Percentiles rank a stretch among this genome's conserved stretches.
phyloP scores from a whole-genome alignment of 2,888 invertebrate genomes.

The Saturnia japonica region DNA sequence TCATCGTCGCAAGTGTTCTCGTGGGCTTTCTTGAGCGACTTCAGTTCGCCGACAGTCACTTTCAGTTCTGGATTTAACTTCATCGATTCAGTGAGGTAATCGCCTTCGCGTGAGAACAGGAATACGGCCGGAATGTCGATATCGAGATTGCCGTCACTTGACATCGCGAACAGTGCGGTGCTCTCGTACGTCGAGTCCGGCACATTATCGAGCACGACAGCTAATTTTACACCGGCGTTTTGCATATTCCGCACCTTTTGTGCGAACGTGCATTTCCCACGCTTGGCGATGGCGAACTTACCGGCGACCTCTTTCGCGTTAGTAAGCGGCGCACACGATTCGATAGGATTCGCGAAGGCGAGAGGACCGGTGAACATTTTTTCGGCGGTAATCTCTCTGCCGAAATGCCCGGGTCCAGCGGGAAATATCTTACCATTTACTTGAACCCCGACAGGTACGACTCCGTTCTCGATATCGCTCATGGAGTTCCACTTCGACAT shows the following conservation, averaged over 20 bases:
- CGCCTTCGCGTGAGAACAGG: constrained; percentile 90
- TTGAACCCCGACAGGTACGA: constrained; percentile 59
- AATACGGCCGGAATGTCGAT: constrained; percentile 95
- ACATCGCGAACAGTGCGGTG: constrained; percentile 97
- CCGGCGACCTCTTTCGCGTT: constrained; percentile 84
- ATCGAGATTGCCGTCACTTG: constrained; percentile 94
- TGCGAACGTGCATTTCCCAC: constrained; percentile 97
- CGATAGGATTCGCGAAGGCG: constrained; percentile 86
- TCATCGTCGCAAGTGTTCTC: constrained; percentile 51
- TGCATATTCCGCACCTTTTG: constrained; percentile 95
- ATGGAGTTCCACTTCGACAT: constrained; percentile 95
- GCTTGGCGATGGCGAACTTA: constrained; percentile 91
- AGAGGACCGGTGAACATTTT: constrained; percentile 85
- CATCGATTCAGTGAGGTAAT: constrained; percentile 84
- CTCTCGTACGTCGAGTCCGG: constrained; percentile 87
- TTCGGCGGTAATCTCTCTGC: constrained; percentile 86
- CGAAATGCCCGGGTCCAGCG: constrained; percentile 96
- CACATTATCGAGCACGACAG: constrained; percentile 93
- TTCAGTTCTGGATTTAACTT: constrained; percentile 78
- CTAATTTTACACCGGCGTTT: constrained; percentile 90
- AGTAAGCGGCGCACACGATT: constrained; percentile 82
- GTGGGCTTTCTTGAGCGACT: constrained; percentile 56
- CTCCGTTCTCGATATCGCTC: constrained; percentile 81
- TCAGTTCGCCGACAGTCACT: constrained; percentile 78
- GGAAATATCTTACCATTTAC: constrained; percentile 58